A percentile compares a stretch with the other conserved stretches of the same genome.
Evolutionary conservation across 2,797 vertebrate genomes (phyloP).

Genomic region (Neosalanx taihuensis): DNA sequence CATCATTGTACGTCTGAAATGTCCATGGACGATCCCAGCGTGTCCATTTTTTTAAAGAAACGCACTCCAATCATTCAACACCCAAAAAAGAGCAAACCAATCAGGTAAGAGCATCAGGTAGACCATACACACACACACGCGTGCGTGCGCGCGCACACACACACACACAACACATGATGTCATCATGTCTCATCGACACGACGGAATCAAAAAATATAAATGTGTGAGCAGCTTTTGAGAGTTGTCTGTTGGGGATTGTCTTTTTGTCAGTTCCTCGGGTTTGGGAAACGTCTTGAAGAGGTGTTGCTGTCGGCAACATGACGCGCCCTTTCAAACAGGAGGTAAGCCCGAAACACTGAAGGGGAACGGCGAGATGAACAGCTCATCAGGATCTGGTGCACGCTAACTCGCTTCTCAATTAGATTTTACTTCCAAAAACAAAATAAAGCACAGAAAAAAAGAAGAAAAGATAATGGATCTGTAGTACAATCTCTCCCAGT

Average conservation of each 20-base stretch:
- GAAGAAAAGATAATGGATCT: constrained; percentile 57
- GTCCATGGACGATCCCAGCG: constrained; percentile 40
- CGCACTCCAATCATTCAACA: constrained; percentile 62
- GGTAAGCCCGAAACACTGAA: constrained; percentile 54
- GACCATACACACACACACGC: constrained; percentile 34
- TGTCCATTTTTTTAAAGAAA: constrained; percentile 53
- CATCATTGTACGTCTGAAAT: constrained; percentile 47
- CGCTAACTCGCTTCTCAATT: constrained; percentile 51
- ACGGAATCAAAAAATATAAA: constrained; percentile 71
- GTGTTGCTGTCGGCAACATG: constrained; percentile 55
- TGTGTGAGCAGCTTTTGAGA: constrained; percentile 60
- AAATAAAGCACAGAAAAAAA: constrained; percentile 42
- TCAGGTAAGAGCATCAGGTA: constrained; percentile 52
- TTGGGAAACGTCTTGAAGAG: constrained; percentile 64
- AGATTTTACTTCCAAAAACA: constrained; percentile 59
- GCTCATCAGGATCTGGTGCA: constrained; percentile 33
- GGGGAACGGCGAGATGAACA: constrained; percentile 40
- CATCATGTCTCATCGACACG: constrained; percentile 38
- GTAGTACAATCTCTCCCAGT: constrained; percentile 67
- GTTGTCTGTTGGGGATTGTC: constrained; percentile 32
- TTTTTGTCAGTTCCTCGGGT: constrained; percentile 39
- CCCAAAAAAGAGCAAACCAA: constrained; percentile 25
- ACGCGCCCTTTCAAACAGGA: constrained; percentile 57
- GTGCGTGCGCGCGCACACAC: too few relatives aligned
- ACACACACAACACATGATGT: constrained; percentile 33